Base-by-base conservation (phyloP, 2,888 invertebrate species). In the Drosophila yooni region DNA sequence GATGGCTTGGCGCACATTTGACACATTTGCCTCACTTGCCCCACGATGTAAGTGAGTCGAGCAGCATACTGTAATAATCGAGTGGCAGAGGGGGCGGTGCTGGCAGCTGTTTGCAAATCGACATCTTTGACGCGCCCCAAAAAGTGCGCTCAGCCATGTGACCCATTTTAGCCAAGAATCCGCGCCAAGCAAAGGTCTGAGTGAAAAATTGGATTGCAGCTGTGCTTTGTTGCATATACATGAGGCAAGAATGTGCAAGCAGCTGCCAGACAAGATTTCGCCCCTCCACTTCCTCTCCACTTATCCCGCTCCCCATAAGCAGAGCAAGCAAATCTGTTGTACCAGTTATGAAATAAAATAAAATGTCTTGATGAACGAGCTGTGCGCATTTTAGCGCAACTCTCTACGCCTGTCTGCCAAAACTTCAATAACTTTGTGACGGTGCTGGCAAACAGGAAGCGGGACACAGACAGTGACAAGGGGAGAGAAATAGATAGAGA, bases 141-240 rank as follows among this genome's bases (percentile, higher is more conserved):
- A 89, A 84, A 88, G 90, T 76, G 82, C 89, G 82, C 83, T 89
- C 85, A 89, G 83, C 88, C 86, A 88, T 82, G 70, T 88, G 87
- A 89, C 87, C 87, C 89, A 88, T 82, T 90, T 46, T 87, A 74
- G 68, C 64, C 64, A 73, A 74, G 81, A 68, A 73, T 64, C 29
- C 64, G 68, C 40, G 50, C 63, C 68, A 40, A n/a, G 40, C n/a
- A 43, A 43, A 25, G 1, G 15, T 58, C 63, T 62, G 52, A 34
- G 67, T 78, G 53, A 57, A 59, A 77, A 66, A 71, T 64, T 72
- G 68, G 73, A 76, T 60, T 80, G 75, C 70, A 57, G 53, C 75
- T 68, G 63, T 58, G 25, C 27, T 57, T 68, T 66, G 79, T 75
- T 73, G 76, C 81, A 74, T 76, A 63, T 79, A 54, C 76, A 80